These are phyloP conservation scores for Sciurus carolinensis DNA, from an alignment of 2,797 vertebrate species.

Conservation along the genomic window DNA sequence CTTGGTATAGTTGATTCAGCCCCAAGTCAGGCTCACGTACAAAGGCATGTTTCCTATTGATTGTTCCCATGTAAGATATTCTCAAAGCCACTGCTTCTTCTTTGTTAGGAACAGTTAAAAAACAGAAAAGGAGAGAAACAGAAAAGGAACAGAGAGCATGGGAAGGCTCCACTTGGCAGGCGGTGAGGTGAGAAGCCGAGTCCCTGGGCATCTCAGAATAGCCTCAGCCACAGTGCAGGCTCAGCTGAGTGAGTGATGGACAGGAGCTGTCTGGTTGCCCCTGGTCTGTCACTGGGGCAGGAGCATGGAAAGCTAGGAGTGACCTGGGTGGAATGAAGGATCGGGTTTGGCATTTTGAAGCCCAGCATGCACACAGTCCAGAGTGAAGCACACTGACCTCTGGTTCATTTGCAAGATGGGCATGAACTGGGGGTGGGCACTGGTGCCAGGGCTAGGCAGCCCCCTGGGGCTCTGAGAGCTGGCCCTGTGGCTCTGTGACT, in stretches of 20 bases:
- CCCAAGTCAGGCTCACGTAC: constrained; percentile 93
- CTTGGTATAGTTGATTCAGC: constrained; percentile 94
- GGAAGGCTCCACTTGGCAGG: constrained; percentile 69
- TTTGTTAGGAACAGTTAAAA: constrained; percentile 89
- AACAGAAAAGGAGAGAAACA: constrained; percentile 87
- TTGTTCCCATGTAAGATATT: constrained; percentile 92
- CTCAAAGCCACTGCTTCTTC: constrained; percentile 91
- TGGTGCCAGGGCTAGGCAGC: too few species aligned
- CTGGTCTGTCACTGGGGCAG: too few species aligned
- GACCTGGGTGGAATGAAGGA: too few species aligned
- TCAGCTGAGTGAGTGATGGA: too few species aligned
- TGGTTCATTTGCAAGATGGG: background rate
- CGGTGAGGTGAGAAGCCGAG: constrained; percentile 68
- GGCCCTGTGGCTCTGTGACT: too few species aligned
- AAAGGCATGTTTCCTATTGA: constrained; percentile 94
- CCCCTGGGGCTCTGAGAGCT: too few species aligned
- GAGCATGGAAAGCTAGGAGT: too few species aligned
- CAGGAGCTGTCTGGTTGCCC: too few species aligned
- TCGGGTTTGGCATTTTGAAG: too few species aligned
- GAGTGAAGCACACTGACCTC: background rate
- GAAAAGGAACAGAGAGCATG: background rate
- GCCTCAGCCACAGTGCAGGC: background rate
- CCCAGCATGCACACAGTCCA: background rate
- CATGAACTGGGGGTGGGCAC: background rate
- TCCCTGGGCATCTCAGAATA: constrained; percentile 35